Evolutionary conservation across 2,888 invertebrate species (phyloP), one percentile per base, ranked within the genome.

Genomic region (Stratiomys singularior): DNA sequence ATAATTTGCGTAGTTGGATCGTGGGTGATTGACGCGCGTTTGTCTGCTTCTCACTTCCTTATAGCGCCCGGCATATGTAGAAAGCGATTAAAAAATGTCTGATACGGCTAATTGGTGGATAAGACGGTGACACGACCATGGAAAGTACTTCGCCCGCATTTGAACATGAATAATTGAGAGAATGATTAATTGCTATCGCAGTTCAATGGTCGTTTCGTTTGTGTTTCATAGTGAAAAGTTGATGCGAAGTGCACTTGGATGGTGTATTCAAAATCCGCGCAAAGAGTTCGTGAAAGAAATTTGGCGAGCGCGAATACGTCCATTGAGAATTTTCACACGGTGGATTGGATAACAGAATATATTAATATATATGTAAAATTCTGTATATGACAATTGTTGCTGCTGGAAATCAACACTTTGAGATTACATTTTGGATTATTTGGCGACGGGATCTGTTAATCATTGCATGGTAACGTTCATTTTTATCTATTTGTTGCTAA

Each of bases 91-190:
- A 47, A 46, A 46, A 69, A 21, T 21, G 37, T 23, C 69, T 47
- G 47, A 69, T 69, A 69, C 47, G 69, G 69, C 47, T 23, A 69
- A 69, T 69, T 69, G 47, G 25, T n/a, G 67, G 67, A 67, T 67
- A 47, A 69, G 47, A 69, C 47, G 69, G 69, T 69, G 69, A 69
- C 46, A 25, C 47, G 69, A 11, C 44, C n/a, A 11, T 46, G 25
- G 37, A 37, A 37, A n/a, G 30, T n/a, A 66, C 30, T 66, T 28
- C 13, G 63, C 27, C 37, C 28, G 28, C 66, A 30, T 37, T 25
- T 1, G 1, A 60, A 23, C 11, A 60, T 60, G 60, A 52, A 52
- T 18, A 52, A 52, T 52, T 0, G 4, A 15, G 18, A 52, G 15
- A 52, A 52, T 52, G 52, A 52, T 15, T 15, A 52, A 52, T 18